These are phyloP conservation scores for Dioctria rufipes DNA, from an alignment of 2,888 invertebrate genomes.

Conservation along the genomic window DNA sequence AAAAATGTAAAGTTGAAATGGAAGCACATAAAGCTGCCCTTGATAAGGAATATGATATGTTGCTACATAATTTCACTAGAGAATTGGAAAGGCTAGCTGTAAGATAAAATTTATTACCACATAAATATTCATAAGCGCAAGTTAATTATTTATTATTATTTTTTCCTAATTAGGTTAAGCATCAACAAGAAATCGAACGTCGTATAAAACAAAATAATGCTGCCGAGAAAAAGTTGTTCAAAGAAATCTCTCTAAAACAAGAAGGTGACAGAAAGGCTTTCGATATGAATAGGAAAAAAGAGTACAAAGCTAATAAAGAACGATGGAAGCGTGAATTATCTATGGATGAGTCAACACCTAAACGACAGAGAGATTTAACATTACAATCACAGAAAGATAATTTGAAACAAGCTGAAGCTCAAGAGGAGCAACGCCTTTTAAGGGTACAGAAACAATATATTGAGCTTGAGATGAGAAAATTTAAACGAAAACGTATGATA, in stretches of 20 bases:
- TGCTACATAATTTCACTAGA: slow-evolving; percentile 91
- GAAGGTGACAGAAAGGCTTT: slow-evolving; percentile 94
- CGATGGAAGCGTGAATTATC: slow-evolving; percentile 95
- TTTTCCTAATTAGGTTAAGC: slow-evolving; percentile 74
- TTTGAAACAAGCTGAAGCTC: slow-evolving; percentile 91
- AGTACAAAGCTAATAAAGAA: slow-evolving; percentile 97
- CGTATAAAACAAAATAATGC: slow-evolving; percentile 89
- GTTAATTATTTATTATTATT: slow-evolving; percentile 15
- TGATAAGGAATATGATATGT: slow-evolving; percentile 96
- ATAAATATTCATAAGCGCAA: slow-evolving; percentile 15
- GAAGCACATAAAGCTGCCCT: slow-evolving; percentile 95
- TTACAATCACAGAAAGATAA: slow-evolving; percentile 93
- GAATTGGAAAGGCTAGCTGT: slow-evolving; percentile 91
- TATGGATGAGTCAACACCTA: slow-evolving; percentile 92
- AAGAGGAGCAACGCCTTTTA: slow-evolving; percentile 89
- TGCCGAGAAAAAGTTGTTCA: slow-evolving; percentile 93
- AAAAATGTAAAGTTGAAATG: slow-evolving; percentile 96
- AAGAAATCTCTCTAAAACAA: slow-evolving; percentile 91
- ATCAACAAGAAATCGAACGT: slow-evolving; percentile 84
- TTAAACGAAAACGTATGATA: slow-evolving; percentile 90
- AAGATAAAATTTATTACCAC: slow-evolving; percentile 53
- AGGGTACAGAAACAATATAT: slow-evolving; percentile 92
- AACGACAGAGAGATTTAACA: slow-evolving; percentile 91
- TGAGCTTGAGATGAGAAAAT: slow-evolving; percentile 93
- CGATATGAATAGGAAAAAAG: slow-evolving; percentile 93